Conservation (phyloP, 2,888 invertebrate genomes). For the Invenusta paracnida region DNA sequence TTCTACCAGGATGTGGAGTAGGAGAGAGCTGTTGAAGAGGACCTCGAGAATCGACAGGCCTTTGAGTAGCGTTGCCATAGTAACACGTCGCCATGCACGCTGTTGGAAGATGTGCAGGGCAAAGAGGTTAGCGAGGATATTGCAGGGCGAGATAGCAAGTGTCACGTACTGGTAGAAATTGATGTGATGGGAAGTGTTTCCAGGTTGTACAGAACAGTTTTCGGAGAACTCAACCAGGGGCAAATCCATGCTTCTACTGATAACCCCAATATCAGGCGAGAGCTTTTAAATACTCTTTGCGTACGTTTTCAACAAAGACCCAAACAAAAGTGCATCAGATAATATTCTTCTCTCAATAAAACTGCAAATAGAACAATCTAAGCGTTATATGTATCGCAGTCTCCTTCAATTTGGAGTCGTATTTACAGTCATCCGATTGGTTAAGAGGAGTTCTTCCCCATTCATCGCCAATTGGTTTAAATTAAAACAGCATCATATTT, state of each 20-base stretch:
- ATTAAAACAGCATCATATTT: too few relatives aligned
- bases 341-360: too few relatives aligned
- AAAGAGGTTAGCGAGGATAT: background rate
- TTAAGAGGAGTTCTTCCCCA: too few relatives aligned
- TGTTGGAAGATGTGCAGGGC: background rate
- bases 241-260: background rate
- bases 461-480: too few relatives aligned
- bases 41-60: background rate
- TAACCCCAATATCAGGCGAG: too few relatives aligned
- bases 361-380: too few relatives aligned
- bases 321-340: too few relatives aligned
- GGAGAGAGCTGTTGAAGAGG: background rate
- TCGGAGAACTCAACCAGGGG: background rate
- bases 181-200: background rate
- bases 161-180: background rate
- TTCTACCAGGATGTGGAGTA: background rate
- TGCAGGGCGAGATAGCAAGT: background rate
- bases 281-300: too few relatives aligned
- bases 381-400: too few relatives aligned
- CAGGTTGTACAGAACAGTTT: background rate
- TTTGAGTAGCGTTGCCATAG: background rate
- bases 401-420: too few relatives aligned
- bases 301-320: too few relatives aligned
- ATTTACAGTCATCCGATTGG: too few relatives aligned
- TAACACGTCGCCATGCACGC: background rate